Conservation (phyloP, 2,797 vertebrate genomes). For the Tiaroga cobitis region DNA sequence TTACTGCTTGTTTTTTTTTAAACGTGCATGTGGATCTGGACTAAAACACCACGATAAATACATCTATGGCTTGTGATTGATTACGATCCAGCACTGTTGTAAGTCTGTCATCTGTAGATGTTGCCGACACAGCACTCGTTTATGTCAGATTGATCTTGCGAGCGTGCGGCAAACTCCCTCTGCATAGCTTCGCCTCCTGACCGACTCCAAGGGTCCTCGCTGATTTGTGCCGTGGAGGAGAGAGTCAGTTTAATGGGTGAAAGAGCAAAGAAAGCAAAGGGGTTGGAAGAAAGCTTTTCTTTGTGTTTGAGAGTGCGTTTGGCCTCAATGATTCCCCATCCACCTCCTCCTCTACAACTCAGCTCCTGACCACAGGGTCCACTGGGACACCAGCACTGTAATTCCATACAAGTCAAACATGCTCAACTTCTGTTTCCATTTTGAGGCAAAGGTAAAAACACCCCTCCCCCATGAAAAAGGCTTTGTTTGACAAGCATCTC, state of each 20-base stretch:
- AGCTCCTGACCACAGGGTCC: constrained; percentile 57
- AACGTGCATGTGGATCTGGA: neutral
- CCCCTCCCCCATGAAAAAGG: constrained; percentile 54
- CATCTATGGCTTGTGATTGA: constrained; percentile 7
- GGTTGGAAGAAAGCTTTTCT: constrained; percentile 63
- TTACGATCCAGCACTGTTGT: neutral
- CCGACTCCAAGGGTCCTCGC: constrained; percentile 10
- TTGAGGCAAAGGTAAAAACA: constrained; percentile 54
- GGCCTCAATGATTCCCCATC: constrained; percentile 51
- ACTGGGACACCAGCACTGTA: constrained; percentile 61
- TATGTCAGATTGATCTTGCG: constrained; percentile 39
- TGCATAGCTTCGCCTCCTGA: constrained; percentile 15
- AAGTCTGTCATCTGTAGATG: constrained; percentile 20
- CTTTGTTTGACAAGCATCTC: constrained; percentile 58
- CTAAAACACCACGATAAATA: constrained; percentile 3
- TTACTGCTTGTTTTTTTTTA: neutral
- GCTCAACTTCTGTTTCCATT: constrained; percentile 66
- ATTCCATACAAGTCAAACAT: constrained; percentile 69
- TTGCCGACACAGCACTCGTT: constrained; percentile 33
- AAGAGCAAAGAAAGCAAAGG: constrained; percentile 57
- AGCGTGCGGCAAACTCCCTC: neutral
- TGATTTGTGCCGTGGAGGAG: constrained; percentile 23
- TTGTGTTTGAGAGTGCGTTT: constrained; percentile 53
- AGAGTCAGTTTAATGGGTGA: constrained; percentile 56
- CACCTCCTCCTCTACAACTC: constrained; percentile 38